Evolutionary conservation across 2,888 invertebrate species (phyloP).

Genomic region (Ophraella communa): DNA sequence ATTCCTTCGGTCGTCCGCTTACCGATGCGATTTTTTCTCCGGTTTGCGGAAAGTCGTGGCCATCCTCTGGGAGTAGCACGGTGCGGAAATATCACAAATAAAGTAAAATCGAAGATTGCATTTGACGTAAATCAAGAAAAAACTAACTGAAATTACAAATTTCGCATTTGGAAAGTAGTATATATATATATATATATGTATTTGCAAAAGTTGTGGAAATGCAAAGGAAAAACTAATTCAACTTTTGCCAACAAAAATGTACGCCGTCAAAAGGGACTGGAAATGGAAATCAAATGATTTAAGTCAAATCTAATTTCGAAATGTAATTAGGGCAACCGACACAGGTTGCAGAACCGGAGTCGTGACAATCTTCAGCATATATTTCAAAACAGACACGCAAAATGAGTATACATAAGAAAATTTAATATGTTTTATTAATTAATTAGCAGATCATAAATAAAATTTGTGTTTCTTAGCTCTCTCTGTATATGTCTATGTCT

Average conservation of each 20-base stretch:
- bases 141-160: not conserved
- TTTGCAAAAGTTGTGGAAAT: not conserved
- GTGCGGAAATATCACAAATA: not conserved
- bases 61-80: too few relatives aligned
- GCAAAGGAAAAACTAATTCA: constrained; percentile 17
- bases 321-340: constrained; percentile 28
- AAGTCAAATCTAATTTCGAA: constrained; percentile 30
- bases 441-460: too few relatives aligned
- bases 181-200: not conserved
- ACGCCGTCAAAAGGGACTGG: not conserved
- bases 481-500: too few relatives aligned
- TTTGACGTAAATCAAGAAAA: not conserved
- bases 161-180: not conserved
- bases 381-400: too few relatives aligned
- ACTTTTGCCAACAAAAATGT: constrained; percentile 19
- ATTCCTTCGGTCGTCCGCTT: too few relatives aligned
- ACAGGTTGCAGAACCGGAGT: constrained; percentile 9
- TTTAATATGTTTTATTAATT: too few relatives aligned
- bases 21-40: too few relatives aligned
- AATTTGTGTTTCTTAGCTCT: too few relatives aligned
- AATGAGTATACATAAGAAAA: too few relatives aligned
- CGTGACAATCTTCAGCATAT: too few relatives aligned
- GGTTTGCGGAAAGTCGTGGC: not conserved
- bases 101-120: not conserved
- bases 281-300: constrained; percentile 20